phyloP scores from a whole-genome alignment of 2,797 vertebrate species.

The Bovichtus variegatus region DNA sequence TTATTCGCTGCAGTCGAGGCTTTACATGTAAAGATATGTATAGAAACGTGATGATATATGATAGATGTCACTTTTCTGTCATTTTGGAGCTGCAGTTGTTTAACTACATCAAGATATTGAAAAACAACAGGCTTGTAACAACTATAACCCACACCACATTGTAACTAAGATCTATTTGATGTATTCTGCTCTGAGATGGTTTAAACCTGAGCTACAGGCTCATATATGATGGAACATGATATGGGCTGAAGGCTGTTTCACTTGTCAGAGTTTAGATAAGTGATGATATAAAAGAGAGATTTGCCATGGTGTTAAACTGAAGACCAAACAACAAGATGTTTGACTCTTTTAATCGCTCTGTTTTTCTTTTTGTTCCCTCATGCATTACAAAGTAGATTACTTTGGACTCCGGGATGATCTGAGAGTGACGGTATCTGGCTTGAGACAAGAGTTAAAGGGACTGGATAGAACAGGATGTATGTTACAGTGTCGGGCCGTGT shows the following conservation, averaged over 20 bases:
- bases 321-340: constrained; percentile 37
- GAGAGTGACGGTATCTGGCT: constrained; percentile 11
- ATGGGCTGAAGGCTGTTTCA: constrained; percentile 15
- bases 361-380: constrained; percentile 29
- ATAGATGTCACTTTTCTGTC: background rate
- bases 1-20: background rate
- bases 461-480: constrained; percentile 41
- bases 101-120: constrained; percentile 6
- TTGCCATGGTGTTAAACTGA: background rate
- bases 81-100: background rate
- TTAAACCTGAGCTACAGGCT: background rate
- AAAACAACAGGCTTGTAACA: background rate
- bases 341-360: constrained; percentile 21
- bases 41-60: background rate
- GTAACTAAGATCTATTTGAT: background rate
- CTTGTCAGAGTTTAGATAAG: constrained; percentile 29
- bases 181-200: constrained; percentile 9
- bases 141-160: background rate
- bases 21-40: background rate
- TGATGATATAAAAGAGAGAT: constrained; percentile 11
- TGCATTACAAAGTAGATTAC: background rate
- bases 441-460: constrained; percentile 27
- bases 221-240: background rate
- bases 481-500: constrained; percentile 56
- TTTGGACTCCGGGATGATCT: constrained; percentile 20